These are phyloP conservation scores for Nasonia longicornis DNA, from an alignment of 1,140 invertebrate genomes.

Conservation along the genomic window DNA sequence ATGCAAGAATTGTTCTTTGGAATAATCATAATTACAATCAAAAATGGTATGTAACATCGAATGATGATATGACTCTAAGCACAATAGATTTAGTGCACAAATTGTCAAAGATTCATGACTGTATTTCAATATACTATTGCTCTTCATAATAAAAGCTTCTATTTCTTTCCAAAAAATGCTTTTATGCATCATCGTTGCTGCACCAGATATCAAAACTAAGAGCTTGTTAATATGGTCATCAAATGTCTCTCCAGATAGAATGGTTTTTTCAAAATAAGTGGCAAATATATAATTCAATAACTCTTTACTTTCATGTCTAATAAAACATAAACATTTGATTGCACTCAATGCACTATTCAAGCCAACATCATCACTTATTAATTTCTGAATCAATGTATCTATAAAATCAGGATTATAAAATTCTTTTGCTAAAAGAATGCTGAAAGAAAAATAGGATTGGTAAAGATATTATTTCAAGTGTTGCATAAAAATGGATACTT, in stretches of 20 bases:
- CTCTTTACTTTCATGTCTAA: neutral
- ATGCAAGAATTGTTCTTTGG: slow-evolving; percentile 16
- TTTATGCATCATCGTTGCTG: slow-evolving; percentile 1
- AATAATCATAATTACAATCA: slow-evolving; percentile 4
- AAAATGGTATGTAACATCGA: slow-evolving; percentile 12
- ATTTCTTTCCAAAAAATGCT: slow-evolving; percentile 23
- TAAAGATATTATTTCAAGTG: neutral
- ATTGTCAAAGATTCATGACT: slow-evolving; percentile 24
- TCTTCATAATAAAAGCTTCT: neutral
- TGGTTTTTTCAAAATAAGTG: slow-evolving; percentile 26
- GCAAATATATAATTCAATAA: slow-evolving; percentile 30
- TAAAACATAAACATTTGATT: neutral
- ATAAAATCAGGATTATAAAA: slow-evolving; percentile 21
- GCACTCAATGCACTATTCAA: slow-evolving; percentile 16
- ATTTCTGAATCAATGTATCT: neutral
- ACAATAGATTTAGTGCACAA: slow-evolving; percentile 6
- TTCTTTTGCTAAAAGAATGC: neutral
- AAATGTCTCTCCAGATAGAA: neutral
- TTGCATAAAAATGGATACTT: slow-evolving; percentile 4
- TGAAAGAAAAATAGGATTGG: neutral
- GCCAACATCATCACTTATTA: slow-evolving; percentile 10
- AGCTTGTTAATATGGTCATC: neutral
- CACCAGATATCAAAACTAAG: neutral
- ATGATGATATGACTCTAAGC: slow-evolving; percentile 8
- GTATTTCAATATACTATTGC: neutral